Conservation (phyloP, 2,888 invertebrate genomes). For the Brachynemurus nebulosus region DNA sequence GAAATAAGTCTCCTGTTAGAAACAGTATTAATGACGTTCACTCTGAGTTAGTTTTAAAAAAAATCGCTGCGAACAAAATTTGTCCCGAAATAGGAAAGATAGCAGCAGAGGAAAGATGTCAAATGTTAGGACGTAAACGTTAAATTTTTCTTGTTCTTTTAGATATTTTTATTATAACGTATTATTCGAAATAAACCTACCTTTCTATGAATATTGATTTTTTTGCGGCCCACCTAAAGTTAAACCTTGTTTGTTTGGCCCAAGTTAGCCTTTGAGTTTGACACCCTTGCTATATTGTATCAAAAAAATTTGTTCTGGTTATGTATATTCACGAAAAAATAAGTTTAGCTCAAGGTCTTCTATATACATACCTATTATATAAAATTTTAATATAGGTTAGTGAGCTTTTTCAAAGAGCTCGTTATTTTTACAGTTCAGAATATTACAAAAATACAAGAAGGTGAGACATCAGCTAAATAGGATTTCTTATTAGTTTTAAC, state of each 20-base stretch:
- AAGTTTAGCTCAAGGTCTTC: too few relatives aligned
- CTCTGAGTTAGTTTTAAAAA: background rate
- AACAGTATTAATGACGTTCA: background rate
- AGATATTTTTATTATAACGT: background rate
- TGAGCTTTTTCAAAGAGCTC: too few relatives aligned
- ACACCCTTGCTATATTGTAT: too few relatives aligned
- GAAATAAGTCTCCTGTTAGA: constrained; percentile 8
- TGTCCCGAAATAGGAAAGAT: constrained; percentile 1
- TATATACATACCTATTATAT: too few relatives aligned
- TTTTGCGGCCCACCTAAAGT: background rate
- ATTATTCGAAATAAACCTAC: too few relatives aligned
- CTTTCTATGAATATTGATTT: background rate
- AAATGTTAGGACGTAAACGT: background rate
- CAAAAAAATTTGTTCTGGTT: too few relatives aligned
- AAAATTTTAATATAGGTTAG: too few relatives aligned
- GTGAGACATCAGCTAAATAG: too few relatives aligned
- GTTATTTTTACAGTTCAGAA: too few relatives aligned
- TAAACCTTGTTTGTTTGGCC: constrained; percentile 5
- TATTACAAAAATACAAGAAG: too few relatives aligned
- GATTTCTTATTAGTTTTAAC: too few relatives aligned
- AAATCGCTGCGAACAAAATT: constrained; percentile 4
- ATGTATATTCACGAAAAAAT: too few relatives aligned
- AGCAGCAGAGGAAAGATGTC: background rate
- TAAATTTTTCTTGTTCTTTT: background rate
- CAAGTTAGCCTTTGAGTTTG: constrained; percentile 4